These are phyloP conservation scores for Antitype chi DNA, from an alignment of 2,888 invertebrate genomes.

Conservation along the genomic window DNA sequence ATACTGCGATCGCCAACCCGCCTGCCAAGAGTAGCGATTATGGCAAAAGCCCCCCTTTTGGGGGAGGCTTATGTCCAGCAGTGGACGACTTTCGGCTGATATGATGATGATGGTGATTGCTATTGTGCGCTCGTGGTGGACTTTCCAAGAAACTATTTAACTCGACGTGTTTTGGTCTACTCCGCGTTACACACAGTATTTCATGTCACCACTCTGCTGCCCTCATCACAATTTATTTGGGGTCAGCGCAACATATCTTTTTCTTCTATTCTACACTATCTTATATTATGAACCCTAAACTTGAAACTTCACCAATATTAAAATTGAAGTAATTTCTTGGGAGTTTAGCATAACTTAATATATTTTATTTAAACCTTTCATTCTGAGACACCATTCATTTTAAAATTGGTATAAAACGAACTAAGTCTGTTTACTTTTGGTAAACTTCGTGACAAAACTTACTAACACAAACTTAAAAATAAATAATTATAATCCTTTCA, in stretches of 20 bases:
- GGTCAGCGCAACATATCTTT: too few species aligned
- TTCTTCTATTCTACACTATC: too few species aligned
- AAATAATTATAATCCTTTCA: background rate
- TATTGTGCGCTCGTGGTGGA: background rate
- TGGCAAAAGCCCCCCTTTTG: too few species aligned
- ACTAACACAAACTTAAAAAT: conserved; percentile 6
- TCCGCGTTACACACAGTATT: too few species aligned
- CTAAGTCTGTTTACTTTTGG: background rate
- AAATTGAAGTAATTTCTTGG: background rate
- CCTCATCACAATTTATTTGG: too few species aligned
- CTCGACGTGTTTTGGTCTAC: background rate
- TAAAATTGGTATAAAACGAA: background rate
- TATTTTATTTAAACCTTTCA: background rate
- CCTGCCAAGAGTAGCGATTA: too few species aligned
- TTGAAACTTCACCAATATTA: background rate
- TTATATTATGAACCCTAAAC: background rate
- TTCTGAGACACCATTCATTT: background rate
- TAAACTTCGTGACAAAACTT: conserved; percentile 12
- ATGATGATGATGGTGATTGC: too few species aligned
- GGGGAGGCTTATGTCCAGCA: too few species aligned
- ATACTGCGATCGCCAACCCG: too few species aligned
- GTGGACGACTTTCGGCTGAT: too few species aligned
- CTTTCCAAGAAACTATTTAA: background rate
- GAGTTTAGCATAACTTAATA: background rate
- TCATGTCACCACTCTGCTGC: too few species aligned